Evolutionary conservation across 2,113 vertebrate genomes (phyloP).

Genomic region (Chiloscyllium plagiosum): DNA sequence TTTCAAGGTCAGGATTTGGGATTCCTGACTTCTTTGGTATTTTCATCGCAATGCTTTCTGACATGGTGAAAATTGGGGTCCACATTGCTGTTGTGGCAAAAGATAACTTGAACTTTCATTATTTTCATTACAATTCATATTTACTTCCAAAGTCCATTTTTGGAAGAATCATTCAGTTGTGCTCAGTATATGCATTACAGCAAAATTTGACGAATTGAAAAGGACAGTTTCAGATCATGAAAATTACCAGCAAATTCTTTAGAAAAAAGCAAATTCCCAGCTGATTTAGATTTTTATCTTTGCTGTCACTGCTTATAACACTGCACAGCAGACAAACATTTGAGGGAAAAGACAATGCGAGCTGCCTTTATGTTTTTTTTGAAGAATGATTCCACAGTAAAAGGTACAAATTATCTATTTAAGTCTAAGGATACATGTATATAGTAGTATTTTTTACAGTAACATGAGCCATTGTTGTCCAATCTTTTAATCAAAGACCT

Average conservation of each 20-base stretch:
- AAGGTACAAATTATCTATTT: neutral
- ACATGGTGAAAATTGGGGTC: too few species aligned
- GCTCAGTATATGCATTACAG: neutral
- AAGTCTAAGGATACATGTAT: neutral
- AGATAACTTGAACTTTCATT: neutral
- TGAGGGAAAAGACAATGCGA: neutral
- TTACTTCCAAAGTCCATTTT: neutral
- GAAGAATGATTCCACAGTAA: neutral
- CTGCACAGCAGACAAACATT: neutral
- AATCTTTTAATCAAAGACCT: neutral
- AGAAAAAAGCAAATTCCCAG: neutral
- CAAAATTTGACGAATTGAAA: neutral
- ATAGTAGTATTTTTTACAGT: neutral
- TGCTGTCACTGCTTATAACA: neutral
- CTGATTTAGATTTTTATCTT: conserved; percentile 8
- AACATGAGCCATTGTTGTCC: neutral
- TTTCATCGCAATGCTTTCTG: too few species aligned
- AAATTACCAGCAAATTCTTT: neutral
- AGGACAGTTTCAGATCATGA: conserved; percentile 19
- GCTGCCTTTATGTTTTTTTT: neutral
- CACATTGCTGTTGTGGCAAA: too few species aligned
- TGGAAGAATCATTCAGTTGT: neutral
- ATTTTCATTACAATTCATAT: neutral
- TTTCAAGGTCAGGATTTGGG: too few species aligned
- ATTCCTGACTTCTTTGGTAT: too few species aligned